phyloP scores from a whole-genome alignment of 2,113 vertebrate species.

The Megaleporinus macrocephalus region DNA sequence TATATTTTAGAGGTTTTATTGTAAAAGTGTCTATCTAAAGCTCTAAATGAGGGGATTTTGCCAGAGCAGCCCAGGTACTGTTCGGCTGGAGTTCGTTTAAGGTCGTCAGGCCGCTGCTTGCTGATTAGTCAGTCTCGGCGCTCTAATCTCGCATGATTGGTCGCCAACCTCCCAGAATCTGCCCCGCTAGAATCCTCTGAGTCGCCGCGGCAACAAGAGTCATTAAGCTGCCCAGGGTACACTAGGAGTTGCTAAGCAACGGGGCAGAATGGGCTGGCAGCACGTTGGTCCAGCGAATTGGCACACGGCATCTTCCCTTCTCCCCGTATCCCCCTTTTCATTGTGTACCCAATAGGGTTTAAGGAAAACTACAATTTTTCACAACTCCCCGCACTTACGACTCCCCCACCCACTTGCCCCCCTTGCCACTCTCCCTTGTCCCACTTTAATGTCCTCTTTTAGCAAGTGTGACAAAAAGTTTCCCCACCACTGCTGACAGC shows the following conservation, averaged over 20 bases:
- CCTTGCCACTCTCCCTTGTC: constrained; percentile 30
- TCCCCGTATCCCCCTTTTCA: constrained; percentile 59
- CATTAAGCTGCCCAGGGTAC: constrained; percentile 74
- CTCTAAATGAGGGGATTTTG: constrained; percentile 5
- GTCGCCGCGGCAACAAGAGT: constrained; percentile 74
- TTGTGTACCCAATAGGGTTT: constrained; percentile 66
- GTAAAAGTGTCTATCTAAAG: too few relatives aligned
- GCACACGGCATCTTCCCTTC: constrained; percentile 53
- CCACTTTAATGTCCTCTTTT: constrained; percentile 56
- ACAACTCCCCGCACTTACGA: constrained; percentile 37
- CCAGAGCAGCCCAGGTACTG: neutral
- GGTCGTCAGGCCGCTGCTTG: constrained; percentile 60
- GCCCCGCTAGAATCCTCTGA: constrained; percentile 67
- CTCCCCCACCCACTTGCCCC: constrained; percentile 11
- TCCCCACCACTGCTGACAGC: neutral
- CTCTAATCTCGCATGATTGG: constrained; percentile 70
- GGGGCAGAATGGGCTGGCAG: constrained; percentile 65
- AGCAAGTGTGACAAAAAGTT: constrained; percentile 47
- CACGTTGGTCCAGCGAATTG: constrained; percentile 72
- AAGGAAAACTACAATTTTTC: constrained; percentile 60
- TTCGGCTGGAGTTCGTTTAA: constrained; percentile 56
- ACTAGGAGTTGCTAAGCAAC: constrained; percentile 77
- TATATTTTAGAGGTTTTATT: too few relatives aligned
- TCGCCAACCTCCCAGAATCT: constrained; percentile 56
- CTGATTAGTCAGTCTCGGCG: constrained; percentile 72